Evolutionary conservation across 2,113 vertebrate genomes (phyloP), one percentile per base, ranked within the genome.

Genomic region (Nipponia nippon): DNA sequence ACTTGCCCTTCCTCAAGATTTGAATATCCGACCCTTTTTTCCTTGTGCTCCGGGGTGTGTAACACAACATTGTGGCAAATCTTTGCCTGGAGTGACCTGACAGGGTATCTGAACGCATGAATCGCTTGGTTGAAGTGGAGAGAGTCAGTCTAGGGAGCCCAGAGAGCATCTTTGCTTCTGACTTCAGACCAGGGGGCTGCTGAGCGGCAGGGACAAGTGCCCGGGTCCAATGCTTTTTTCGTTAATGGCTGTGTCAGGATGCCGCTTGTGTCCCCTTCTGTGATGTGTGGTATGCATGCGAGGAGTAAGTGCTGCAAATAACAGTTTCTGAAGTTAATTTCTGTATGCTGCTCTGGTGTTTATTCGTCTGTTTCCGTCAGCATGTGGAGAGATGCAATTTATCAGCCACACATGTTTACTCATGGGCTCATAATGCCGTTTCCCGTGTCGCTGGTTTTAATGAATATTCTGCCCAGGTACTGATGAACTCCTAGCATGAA

Each of bases 161-260:
- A 83, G 81, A 97, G 78, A 71, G 55, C 40, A 32, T 88, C 95
- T 97, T 97, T 95, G 89, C 97, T 90, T 92, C 83, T 56, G 30
- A 58, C 81, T 66, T 70, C 16, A 84, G 80, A 73, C 53, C 62
- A 69, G 89, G 93, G 91, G 94, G 70, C 98, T 3, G 11, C 59
- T 7, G 46, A 58, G n/a, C 11, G 6, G n/a, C 9, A 23, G 77
- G 70, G 62, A 5, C 9, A 8, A 77, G 30, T 15, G 3, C 66
- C n/a, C 3, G 5, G n/a, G 27, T 53, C 27, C 62, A 62, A 49
- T 9, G 32, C 63, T 80, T 62, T 21, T 80, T 67, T 72, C 38
- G 7, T 71, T 89, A 67, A 6, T 7, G 32, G 20, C 26, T 29
- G 10, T 20, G 42, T 71, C 95, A 44, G 66, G 72, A 32, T 53